Conservation (phyloP, 1,140 invertebrate species). For the Dinothrombium tinctorium region DNA sequence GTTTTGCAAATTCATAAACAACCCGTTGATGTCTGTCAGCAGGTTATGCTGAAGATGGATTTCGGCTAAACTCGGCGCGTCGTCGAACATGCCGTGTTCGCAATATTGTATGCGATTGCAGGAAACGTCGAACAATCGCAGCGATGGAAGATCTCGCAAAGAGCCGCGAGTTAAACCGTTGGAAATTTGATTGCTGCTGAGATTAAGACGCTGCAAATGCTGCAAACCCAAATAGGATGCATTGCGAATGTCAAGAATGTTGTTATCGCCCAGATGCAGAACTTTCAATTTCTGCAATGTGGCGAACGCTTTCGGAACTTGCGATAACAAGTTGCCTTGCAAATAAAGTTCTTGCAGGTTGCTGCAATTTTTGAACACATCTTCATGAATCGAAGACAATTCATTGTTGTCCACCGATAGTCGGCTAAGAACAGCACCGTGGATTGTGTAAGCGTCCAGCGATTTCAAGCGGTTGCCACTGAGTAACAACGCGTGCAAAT, state of each 20-base stretch:
- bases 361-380: slow-evolving; percentile 55
- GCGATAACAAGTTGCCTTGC: slow-evolving; percentile 46
- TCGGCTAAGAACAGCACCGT: slow-evolving; percentile 47
- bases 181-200: slow-evolving; percentile 65
- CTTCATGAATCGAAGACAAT: slow-evolving; percentile 43
- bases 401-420: slow-evolving; percentile 54
- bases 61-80: slow-evolving; percentile 50
- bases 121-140: slow-evolving; percentile 68
- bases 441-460: slow-evolving; percentile 46
- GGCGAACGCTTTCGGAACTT: slow-evolving; percentile 43
- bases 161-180: slow-evolving; percentile 49
- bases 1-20: slow-evolving; percentile 54
- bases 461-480: slow-evolving; percentile 50
- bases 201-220: slow-evolving; percentile 47
- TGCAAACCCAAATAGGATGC: slow-evolving; percentile 53
- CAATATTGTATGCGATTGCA: slow-evolving; percentile 54
- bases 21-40: slow-evolving; percentile 52
- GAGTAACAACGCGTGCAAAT: slow-evolving; percentile 50
- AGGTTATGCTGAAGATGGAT: slow-evolving; percentile 62
- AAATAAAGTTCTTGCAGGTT: slow-evolving; percentile 54
- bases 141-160: slow-evolving; percentile 48
- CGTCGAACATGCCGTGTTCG: slow-evolving; percentile 54
- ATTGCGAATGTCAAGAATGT: slow-evolving; percentile 41
- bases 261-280: slow-evolving; percentile 54
- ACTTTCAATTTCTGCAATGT: slow-evolving; percentile 47